These are phyloP conservation scores for Prionailurus bengalensis DNA, from an alignment of 2,113 vertebrate species.

Conservation along the genomic window DNA sequence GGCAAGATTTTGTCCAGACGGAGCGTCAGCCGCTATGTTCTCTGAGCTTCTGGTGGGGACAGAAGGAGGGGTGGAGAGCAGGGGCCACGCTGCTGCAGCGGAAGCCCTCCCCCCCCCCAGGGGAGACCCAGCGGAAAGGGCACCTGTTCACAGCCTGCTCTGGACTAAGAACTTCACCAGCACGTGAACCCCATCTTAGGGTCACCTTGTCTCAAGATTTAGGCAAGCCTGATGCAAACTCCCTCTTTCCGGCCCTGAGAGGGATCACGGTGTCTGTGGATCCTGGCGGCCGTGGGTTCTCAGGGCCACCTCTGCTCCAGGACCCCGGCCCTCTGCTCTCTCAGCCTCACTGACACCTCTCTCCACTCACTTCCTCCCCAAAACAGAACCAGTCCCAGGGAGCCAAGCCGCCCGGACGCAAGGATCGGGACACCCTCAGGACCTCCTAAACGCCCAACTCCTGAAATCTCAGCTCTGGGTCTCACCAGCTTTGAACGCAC, in stretches of 20 bases:
- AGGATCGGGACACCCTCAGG: neutral
- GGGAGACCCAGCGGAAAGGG: neutral
- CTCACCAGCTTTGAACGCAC: neutral
- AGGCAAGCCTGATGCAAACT: neutral
- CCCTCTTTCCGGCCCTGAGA: neutral
- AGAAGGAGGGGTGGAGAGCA: neutral
- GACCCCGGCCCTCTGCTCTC: neutral
- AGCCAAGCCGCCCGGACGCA: neutral
- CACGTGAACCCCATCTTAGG: neutral
- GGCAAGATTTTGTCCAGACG: no score
- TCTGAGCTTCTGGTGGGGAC: no score
- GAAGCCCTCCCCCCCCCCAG: no score
- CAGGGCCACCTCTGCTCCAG: no score
- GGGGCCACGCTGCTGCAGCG: fast-evolving
- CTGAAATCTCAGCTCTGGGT: neutral
- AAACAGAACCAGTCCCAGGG: neutral
- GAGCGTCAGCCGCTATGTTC: no score
- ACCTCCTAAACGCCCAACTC: neutral
- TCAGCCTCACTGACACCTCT: neutral
- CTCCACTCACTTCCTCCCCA: no score
- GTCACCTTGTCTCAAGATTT: neutral
- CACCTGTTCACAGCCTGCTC: neutral
- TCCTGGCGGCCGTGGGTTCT: no score
- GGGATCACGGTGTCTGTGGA: no score
- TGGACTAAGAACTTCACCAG: neutral